These are phyloP conservation scores for Tragelaphus eurycerus DNA, from an alignment of 2,797 vertebrate species.

Conservation along the genomic window DNA sequence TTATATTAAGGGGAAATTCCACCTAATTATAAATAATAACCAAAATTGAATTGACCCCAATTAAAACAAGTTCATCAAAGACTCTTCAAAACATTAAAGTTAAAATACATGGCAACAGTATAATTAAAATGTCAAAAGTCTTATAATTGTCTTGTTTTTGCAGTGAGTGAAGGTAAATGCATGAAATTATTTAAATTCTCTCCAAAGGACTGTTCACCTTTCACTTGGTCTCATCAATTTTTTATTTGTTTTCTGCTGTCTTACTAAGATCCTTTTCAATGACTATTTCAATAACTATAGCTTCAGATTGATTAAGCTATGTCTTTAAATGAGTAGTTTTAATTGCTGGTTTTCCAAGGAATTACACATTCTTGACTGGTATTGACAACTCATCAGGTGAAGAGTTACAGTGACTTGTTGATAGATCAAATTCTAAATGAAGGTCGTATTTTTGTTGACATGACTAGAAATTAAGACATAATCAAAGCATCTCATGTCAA, in stretches of 20 bases:
- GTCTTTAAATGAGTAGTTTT: constrained; percentile 15
- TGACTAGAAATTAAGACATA: background rate
- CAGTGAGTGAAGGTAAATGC: constrained; percentile 56
- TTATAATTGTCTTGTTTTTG: constrained; percentile 67
- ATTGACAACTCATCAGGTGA: background rate
- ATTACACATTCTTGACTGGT: background rate
- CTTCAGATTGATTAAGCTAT: constrained; percentile 44
- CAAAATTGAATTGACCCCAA: constrained; percentile 67
- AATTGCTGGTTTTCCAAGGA: constrained; percentile 22
- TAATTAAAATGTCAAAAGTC: constrained; percentile 75
- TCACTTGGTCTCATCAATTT: constrained; percentile 64
- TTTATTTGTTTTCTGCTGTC: constrained; percentile 64
- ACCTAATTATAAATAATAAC: constrained; percentile 76
- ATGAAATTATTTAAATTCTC: constrained; percentile 42
- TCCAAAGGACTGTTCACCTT: constrained; percentile 60
- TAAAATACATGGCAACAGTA: constrained; percentile 66
- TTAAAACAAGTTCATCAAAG: constrained; percentile 72
- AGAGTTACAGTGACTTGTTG: constrained; percentile 7
- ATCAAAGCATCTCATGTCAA: background rate
- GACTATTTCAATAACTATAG: constrained; percentile 38
- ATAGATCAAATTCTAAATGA: background rate
- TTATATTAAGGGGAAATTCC: constrained; percentile 59
- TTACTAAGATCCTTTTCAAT: constrained; percentile 52
- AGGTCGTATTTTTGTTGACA: background rate
- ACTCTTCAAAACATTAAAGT: constrained; percentile 65